A percentile compares a stretch with the other conserved stretches of the same genome.
Evolutionary conservation across 2,888 invertebrate genomes (phyloP).

Genomic region (Chalcosyrphus nemorum): DNA sequence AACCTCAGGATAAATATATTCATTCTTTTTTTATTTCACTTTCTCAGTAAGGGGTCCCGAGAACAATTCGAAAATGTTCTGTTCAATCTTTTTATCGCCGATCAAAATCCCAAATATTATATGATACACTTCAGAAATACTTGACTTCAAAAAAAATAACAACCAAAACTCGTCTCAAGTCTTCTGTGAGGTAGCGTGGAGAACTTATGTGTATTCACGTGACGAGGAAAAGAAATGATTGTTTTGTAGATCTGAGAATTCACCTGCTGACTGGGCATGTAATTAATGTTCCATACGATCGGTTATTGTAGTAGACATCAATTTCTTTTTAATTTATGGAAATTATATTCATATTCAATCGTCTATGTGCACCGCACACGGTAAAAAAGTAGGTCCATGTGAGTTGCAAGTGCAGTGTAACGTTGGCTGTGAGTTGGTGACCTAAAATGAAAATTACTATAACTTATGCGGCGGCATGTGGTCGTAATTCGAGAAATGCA

Average conservation of each 20-base stretch:
- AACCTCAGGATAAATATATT: background rate
- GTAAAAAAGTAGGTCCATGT: constrained; percentile 20
- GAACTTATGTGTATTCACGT: constrained; percentile 8
- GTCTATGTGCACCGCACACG: background rate
- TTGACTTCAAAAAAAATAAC: too few relatives aligned
- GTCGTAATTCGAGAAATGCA: constrained; percentile 10
- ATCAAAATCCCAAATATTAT: background rate
- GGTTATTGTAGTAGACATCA: constrained; percentile 29
- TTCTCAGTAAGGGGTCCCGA: background rate
- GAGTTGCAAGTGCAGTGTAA: constrained; percentile 16
- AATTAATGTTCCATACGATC: constrained; percentile 24
- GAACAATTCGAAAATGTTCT: background rate
- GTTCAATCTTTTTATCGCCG: background rate
- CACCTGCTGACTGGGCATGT: constrained; percentile 41
- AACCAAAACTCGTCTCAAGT: background rate
- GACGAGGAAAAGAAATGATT: background rate
- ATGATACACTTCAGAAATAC: background rate
- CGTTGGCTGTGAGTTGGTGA: constrained; percentile 9
- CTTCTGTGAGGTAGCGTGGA: background rate
- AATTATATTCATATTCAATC: constrained; percentile 36
- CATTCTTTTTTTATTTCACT: background rate
- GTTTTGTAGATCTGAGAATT: background rate
- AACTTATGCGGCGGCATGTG: background rate
- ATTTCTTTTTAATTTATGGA: constrained; percentile 46
- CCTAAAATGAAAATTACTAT: constrained; percentile 14